Percentiles rank a stretch among this genome's conserved stretches.
Conservation (phyloP, 2,113 vertebrate genomes). For the Ploceus nigricollis region DNA sequence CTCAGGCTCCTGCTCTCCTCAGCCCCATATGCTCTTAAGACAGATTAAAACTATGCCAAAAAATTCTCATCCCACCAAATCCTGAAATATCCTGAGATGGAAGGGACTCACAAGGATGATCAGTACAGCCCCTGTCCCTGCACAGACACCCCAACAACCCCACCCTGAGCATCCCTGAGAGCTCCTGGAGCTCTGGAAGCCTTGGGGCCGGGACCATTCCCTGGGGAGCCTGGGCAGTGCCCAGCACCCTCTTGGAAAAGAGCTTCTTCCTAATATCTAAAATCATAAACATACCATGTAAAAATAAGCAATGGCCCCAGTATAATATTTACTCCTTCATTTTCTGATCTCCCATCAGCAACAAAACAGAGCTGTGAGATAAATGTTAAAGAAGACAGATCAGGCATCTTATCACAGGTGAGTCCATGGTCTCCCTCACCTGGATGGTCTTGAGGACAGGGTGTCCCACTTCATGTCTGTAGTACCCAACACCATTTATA, state of each 20-base stretch:
- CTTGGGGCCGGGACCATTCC: background rate
- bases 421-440: slow-evolving; percentile 67
- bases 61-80: background rate
- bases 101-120: rapidly evolving
- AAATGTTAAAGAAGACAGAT: background rate
- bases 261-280: background rate
- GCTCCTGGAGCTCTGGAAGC: background rate
- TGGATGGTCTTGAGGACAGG: slow-evolving; percentile 85
- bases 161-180: background rate
- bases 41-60: background rate
- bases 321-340: background rate
- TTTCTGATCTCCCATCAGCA: background rate
- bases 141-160: background rate
- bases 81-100: background rate
- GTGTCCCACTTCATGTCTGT: slow-evolving; percentile 88
- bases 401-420: background rate
- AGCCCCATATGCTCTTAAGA: background rate
- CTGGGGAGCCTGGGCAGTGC: background rate
- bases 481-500: slow-evolving; percentile 90
- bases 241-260: background rate
- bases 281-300: background rate
- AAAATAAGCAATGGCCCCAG: background rate
- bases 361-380: background rate
- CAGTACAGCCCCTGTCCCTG: rapidly evolving
- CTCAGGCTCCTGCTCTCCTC: background rate